Percentiles rank a stretch among this genome's conserved stretches.
Evolutionary conservation across 1,140 invertebrate genomes (phyloP).

Genomic region (Hyposmocoma kahamanoa): DNA sequence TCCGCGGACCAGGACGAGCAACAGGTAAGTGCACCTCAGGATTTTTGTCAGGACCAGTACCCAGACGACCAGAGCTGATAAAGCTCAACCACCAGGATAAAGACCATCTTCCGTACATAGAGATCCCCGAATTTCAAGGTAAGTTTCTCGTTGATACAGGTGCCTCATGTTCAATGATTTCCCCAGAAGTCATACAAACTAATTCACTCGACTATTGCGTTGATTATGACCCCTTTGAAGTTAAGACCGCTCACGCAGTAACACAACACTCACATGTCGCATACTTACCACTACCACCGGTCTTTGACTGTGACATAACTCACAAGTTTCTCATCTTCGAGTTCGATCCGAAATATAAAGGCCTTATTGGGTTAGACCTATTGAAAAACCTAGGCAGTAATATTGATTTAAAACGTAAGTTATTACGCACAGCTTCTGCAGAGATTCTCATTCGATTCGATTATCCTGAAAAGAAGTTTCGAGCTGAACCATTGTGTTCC

Average conservation of each 20-base stretch:
- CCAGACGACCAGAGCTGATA: neutral
- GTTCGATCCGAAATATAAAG: conserved; percentile 6
- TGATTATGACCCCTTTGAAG: conserved; percentile 3
- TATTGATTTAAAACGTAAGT: no score
- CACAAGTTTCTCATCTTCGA: conserved; percentile 6
- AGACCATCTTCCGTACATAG: conserved; percentile 1
- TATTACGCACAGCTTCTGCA: no score
- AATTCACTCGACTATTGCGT: neutral
- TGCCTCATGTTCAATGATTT: conserved; percentile 2
- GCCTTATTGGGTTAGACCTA: conserved; percentile 6
- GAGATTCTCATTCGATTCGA: no score
- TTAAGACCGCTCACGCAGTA: conserved; percentile 5
- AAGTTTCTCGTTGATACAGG: conserved; percentile 8
- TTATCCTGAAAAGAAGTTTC: no score
- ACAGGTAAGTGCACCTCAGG: neutral
- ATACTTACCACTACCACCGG: conserved; percentile 2
- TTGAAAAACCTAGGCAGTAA: neutral
- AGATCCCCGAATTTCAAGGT: conserved; percentile 1
- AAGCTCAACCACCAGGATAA: neutral
- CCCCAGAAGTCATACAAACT: neutral
- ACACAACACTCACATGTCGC: neutral
- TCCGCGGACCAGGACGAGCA: neutral
- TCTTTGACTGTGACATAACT: neutral
- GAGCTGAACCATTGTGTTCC: no score
- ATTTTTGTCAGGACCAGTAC: neutral